Percentiles rank a stretch among this genome's conserved stretches.
These are phyloP conservation scores for Alloscopus bannaensis DNA, from an alignment of 2,888 invertebrate genomes.

Conservation along the genomic window DNA sequence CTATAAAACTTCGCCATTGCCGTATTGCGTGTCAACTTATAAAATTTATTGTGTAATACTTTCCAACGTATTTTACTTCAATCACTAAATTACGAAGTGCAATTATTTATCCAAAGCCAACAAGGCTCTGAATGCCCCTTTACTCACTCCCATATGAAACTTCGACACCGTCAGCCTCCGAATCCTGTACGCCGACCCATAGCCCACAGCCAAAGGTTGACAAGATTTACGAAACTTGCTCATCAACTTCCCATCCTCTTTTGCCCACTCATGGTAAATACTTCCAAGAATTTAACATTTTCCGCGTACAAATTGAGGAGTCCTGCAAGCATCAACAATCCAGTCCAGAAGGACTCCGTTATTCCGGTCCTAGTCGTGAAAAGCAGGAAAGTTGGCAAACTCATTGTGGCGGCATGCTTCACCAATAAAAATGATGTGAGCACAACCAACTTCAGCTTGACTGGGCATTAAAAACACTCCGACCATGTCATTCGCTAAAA, in stretches of 20 bases:
- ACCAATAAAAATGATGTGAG: neutral
- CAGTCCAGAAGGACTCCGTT: neutral
- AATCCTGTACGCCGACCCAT: conserved; percentile 5
- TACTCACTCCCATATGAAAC: neutral
- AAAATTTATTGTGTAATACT: too few relatives aligned
- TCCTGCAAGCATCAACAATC: conserved; percentile 1
- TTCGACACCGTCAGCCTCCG: conserved; percentile 12
- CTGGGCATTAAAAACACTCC: conserved; percentile 10
- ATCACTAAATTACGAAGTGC: too few relatives aligned
- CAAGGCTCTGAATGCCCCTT: conserved; percentile 7
- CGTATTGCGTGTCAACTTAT: too few relatives aligned
- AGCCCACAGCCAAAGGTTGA: conserved; percentile 1
- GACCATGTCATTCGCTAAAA: neutral
- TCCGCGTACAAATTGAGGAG: conserved; percentile 1
- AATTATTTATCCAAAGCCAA: neutral
- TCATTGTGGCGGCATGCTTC: conserved; percentile 7
- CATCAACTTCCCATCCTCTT: neutral
- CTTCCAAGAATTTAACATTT: conserved; percentile 21
- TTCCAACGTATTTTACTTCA: too few relatives aligned
- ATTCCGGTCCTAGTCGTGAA: conserved; percentile 6
- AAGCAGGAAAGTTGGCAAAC: neutral
- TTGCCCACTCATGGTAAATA: conserved; percentile 6
- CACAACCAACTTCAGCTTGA: conserved; percentile 11
- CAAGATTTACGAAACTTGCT: conserved; percentile 28
- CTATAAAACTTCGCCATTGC: too few relatives aligned